Percentiles rank a stretch among this genome's conserved stretches.
Evolutionary conservation across 2,113 vertebrate species (phyloP).

Genomic region (Erinaceus europaeus): DNA sequence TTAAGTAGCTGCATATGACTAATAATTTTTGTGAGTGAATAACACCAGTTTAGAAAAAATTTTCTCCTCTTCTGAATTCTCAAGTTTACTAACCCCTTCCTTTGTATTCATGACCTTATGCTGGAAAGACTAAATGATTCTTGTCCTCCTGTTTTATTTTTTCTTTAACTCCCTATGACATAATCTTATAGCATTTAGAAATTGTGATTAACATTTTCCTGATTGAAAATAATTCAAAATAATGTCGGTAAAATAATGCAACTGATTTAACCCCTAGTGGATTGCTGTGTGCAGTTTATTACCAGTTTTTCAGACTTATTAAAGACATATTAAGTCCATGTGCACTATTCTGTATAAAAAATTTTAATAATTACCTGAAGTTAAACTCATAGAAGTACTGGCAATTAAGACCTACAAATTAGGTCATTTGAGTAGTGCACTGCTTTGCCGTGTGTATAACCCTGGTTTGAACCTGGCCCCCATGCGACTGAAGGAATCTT

Average conservation of each 20-base stretch:
- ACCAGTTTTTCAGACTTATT: neutral
- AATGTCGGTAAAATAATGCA: neutral
- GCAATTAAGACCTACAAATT: neutral
- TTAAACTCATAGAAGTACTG: neutral
- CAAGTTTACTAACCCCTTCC: neutral
- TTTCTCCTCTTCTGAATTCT: conserved; percentile 1
- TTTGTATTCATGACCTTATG: neutral
- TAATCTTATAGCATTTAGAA: neutral
- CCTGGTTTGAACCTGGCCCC: too few species aligned
- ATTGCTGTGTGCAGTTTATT: neutral
- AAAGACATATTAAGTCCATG: neutral
- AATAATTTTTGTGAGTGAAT: neutral
- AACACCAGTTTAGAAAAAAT: neutral
- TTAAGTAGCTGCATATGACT: neutral
- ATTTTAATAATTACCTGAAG: neutral
- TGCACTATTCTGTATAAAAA: neutral
- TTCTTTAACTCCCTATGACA: neutral
- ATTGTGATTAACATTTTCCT: neutral
- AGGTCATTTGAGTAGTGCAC: too few species aligned
- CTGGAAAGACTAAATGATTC: neutral
- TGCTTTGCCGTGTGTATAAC: too few species aligned
- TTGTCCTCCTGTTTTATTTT: neutral
- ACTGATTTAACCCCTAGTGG: neutral
- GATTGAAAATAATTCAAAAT: conserved; percentile 30
- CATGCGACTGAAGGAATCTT: too few species aligned